Evolutionary conservation across 2,113 vertebrate genomes (phyloP).

Genomic region (Geococcyx californianus): DNA sequence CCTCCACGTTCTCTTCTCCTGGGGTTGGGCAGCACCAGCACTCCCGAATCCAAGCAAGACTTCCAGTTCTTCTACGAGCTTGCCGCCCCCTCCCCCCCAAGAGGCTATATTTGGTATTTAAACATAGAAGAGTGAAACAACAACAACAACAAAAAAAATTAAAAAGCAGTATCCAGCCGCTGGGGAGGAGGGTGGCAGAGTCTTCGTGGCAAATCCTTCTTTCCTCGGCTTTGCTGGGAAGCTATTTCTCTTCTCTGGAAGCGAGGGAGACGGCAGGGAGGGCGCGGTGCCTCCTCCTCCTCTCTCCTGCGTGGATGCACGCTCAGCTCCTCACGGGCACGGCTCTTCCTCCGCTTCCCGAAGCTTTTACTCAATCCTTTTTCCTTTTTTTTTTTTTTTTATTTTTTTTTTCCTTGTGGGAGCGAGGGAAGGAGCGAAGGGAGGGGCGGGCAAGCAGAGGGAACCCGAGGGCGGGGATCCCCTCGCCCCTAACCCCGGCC

Average conservation of each 20-base stretch:
- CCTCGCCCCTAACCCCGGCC: conserved; percentile 45
- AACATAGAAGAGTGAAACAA: background rate
- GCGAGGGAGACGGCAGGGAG: background rate
- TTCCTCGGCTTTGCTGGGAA: background rate
- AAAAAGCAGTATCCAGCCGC: conserved; percentile 6
- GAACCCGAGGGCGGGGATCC: background rate
- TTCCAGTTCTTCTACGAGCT: conserved; percentile 12
- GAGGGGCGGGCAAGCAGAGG: background rate
- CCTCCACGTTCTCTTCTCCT: background rate
- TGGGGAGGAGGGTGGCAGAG: background rate
- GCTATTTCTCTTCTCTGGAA: background rate
- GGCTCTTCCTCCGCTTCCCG: no score
- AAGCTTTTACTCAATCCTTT: no score
- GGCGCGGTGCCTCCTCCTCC: background rate
- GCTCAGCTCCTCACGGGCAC: no score
- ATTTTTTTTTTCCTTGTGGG: no score
- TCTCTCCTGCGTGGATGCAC: background rate
- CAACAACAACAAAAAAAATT: background rate
- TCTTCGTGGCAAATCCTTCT: conserved; percentile 28
- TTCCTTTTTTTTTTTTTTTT: no score
- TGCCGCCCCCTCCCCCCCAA: background rate
- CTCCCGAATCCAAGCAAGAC: background rate
- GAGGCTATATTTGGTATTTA: conserved; percentile 57
- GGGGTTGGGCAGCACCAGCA: background rate
- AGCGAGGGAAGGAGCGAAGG: no score